Evolutionary conservation across 2,888 invertebrate genomes (phyloP), one percentile per base, ranked within the genome.

Genomic region (Chymomyza procnemis): DNA sequence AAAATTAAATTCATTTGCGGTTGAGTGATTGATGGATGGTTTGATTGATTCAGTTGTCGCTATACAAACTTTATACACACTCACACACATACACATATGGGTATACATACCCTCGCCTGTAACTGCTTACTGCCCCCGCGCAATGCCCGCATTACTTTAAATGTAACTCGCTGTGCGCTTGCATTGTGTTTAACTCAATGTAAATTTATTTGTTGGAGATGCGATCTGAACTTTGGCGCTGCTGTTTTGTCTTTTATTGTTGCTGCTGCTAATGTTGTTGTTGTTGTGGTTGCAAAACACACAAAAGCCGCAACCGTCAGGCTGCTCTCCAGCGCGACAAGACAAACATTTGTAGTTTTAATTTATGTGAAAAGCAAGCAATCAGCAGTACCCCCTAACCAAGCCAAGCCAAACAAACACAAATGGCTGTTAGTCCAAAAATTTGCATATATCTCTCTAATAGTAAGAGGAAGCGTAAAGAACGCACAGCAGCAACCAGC

Each of bases 1-100:
- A 69, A 76, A 78, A 83, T 85, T 79, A 79, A 83, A 85, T 80
- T 80, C 73, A 80, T 79, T 85, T 83, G 81, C 76, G 76, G 67
- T 74, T 85, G 85, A 83, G 76, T 74, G 69, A 74, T 75, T 85
- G 83, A 85, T 83, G 76, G 84, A 80, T 85, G 76, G 83, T 78
- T 85, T 77, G 85, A 80, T 85, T 85, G 79, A 83, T 85, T 82
- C 82, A 75, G 66, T 66, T 71, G 66, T 67, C 59, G 52, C 61
- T 48, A 50, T 55, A 50, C 14, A 50, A 8, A 1, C 16, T 8
- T 4, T 18, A 50, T 14, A n/a, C 47, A 47, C 47, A 47, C n/a
- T n/a, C 52, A 30, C 30, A 30, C 3, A 30, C 30, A 30, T 30
- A 41, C 1, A 41, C 12, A 5, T 41, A 34, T 34, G 12, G 34